Conservation (phyloP, 2,888 invertebrate species). For the Zhengitettix transpicula region DNA sequence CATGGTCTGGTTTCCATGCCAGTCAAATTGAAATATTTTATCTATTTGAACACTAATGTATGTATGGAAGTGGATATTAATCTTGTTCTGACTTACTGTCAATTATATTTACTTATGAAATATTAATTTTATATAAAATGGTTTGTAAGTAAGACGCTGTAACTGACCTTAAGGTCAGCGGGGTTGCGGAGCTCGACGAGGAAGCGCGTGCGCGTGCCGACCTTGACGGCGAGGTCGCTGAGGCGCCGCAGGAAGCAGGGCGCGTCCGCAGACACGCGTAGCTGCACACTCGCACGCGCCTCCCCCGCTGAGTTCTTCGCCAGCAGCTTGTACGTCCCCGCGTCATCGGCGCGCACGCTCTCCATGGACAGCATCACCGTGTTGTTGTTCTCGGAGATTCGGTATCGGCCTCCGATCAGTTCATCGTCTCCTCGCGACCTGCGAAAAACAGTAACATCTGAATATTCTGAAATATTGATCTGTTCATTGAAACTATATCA, state of each 20-base stretch:
- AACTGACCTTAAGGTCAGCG: constrained; percentile 55
- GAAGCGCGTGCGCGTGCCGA: constrained; percentile 72
- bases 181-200: constrained; percentile 70
- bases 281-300: constrained; percentile 34
- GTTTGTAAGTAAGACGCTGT: too few species aligned
- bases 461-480: too few species aligned
- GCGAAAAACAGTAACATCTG: not conserved
- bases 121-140: too few species aligned
- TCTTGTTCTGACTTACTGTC: too few species aligned
- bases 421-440: constrained; percentile 41
- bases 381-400: constrained; percentile 21
- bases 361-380: constrained; percentile 35
- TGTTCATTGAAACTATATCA: too few species aligned
- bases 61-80: too few species aligned
- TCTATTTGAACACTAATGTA: too few species aligned
- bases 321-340: constrained; percentile 41
- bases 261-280: constrained; percentile 45
- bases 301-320: constrained; percentile 49
- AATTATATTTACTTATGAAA: too few species aligned
- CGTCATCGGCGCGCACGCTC: constrained; percentile 21
- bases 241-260: constrained; percentile 72
- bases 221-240: constrained; percentile 74
- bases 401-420: constrained; percentile 49
- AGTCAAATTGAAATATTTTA: too few species aligned
- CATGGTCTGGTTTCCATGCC: too few species aligned